These are phyloP conservation scores for Magallana angulata DNA, from an alignment of 1,140 invertebrate species.

Conservation along the genomic window DNA sequence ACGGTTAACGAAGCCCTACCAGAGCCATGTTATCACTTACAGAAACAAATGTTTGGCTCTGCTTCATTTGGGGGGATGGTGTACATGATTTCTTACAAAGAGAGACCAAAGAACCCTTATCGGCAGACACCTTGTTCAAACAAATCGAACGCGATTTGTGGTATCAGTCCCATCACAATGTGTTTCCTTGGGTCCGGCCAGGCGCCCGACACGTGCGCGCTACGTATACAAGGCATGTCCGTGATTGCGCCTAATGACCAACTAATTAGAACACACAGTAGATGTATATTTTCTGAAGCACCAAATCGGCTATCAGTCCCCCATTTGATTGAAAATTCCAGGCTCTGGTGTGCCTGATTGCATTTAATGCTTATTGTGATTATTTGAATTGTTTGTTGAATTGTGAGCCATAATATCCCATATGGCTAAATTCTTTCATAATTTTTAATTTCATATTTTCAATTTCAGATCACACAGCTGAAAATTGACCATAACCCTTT, in stretches of 20 bases:
- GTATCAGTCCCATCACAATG: slow-evolving; percentile 20
- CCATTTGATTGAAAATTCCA: slow-evolving; percentile 34
- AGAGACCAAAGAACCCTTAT: slow-evolving; percentile 32
- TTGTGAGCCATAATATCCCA: slow-evolving; percentile 9
- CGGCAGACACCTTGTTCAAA: slow-evolving; percentile 27
- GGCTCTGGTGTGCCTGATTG: slow-evolving; percentile 10
- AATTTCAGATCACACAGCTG: slow-evolving; percentile 90
- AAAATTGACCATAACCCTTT: slow-evolving; percentile 97
- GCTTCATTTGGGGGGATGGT: slow-evolving; percentile 17
- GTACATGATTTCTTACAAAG: slow-evolving; percentile 11
- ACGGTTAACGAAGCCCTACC: not conserved
- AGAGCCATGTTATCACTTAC: slow-evolving; percentile 2
- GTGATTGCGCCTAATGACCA: slow-evolving; percentile 27
- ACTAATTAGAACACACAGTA: slow-evolving; percentile 33
- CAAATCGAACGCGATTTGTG: slow-evolving; percentile 22
- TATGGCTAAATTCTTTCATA: slow-evolving; percentile 32
- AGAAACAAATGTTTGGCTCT: slow-evolving; percentile 31
- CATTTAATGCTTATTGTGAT: slow-evolving; percentile 38
- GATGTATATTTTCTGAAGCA: slow-evolving; percentile 30
- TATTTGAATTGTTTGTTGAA: slow-evolving; percentile 35
- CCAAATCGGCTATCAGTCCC: not conserved
- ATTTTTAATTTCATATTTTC: slow-evolving; percentile 36
- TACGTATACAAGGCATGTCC: slow-evolving; percentile 32
- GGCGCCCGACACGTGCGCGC: slow-evolving; percentile 25
- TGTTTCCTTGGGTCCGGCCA: slow-evolving; percentile 13